Evolutionary conservation across 2,113 vertebrate species (phyloP), one percentile per base, ranked within the genome.

Genomic region (Corythoichthys intestinalis): DNA sequence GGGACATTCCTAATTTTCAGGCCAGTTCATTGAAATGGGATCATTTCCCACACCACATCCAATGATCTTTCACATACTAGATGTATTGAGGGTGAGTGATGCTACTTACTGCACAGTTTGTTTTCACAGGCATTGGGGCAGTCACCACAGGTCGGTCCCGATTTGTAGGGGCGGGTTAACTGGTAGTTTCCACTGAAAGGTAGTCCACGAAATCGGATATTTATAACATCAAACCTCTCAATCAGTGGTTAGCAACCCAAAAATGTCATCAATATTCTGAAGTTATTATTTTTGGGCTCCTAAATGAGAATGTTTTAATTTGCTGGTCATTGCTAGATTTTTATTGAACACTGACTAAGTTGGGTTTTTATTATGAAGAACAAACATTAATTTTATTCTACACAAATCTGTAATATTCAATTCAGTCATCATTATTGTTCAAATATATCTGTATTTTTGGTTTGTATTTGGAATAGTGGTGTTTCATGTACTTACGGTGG

Each of bases 61-160:
- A 3, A 6, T 41, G 39, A 41, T 41, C 39, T 41, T 41, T 41
- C 39, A 41, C 39, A 41, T 41, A 3, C 39, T 41, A 6, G 39
- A 4, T 41, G 39, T 41, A 41, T 41, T 41, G 39, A 41, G 4
- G 6, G 6, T 44, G 6, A 44, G 3, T 35, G 64, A 57, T 41
- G 44, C 17, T 15, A 88, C 85, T 87, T 76, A 89, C 84, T 84
- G 78, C 90, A 89, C 71, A 89, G 77, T 35, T 81, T 83, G 59
- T 82, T 73, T 13, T 88, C 74, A 46, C 88, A 91, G 39, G 67
- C 53, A 0, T 68, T 52, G 14, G 80, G 79, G 17, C 87, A 91
- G 50, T 86, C 83, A 2, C 6, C 53, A 7, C 91, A 91, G 35
- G 75, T 2, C 6, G 64, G 53, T 60, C 87, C 86, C 8, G 65